phyloP scores from a whole-genome alignment of 2,113 vertebrate species.

The Merops nubicus region DNA sequence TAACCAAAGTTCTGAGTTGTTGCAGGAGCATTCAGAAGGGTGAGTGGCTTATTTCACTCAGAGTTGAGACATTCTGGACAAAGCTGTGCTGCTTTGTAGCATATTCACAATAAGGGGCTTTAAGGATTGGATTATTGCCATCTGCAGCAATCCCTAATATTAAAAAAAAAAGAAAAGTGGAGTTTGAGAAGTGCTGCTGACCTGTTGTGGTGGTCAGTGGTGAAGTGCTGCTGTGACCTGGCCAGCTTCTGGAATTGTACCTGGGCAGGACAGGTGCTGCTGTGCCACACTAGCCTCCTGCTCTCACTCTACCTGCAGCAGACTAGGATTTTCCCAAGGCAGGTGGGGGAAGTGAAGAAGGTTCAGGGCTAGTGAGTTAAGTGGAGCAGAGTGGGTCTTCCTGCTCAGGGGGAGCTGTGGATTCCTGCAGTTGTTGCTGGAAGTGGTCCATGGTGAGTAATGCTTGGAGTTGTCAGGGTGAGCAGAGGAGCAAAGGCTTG shows the following conservation, averaged over 20 bases:
- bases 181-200: background rate
- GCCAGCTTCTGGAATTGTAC: background rate
- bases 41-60: conserved; percentile 31
- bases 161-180: background rate
- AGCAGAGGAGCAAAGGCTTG: background rate
- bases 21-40: background rate
- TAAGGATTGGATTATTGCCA: background rate
- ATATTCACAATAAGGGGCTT: background rate
- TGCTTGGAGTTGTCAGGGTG: background rate
- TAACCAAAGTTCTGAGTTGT: background rate
- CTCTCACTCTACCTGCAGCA: too few species aligned
- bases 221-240: background rate
- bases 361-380: background rate
- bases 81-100: background rate
- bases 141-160: background rate
- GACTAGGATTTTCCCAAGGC: background rate
- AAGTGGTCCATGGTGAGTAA: background rate
- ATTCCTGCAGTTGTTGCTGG: background rate
- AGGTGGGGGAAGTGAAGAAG: background rate
- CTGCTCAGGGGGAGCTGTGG: background rate
- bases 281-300: too few species aligned
- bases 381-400: background rate
- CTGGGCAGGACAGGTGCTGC: too few species aligned
- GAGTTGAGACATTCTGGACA: background rate
- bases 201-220: background rate